phyloP scores from a whole-genome alignment of 2,113 vertebrate species.

The Bucco capensis region DNA sequence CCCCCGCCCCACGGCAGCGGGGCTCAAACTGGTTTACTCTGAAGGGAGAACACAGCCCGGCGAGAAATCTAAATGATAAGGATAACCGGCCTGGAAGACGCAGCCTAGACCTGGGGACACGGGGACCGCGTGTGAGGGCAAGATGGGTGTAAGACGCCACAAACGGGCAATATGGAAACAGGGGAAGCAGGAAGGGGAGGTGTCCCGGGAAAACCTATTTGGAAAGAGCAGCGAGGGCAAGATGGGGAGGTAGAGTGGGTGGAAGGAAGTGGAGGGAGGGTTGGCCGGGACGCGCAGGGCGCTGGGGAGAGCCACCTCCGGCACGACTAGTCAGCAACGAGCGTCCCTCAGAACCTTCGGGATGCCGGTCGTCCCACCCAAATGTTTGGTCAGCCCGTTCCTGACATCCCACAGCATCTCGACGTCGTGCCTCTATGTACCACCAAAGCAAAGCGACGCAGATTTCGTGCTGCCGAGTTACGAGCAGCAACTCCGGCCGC shows the following conservation, averaged over 20 bases:
- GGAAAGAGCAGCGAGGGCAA: background rate
- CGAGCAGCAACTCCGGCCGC: background rate
- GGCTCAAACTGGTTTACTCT: background rate
- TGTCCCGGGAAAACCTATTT: background rate
- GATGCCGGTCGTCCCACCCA: background rate
- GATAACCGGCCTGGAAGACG: background rate
- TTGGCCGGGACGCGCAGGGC: rapidly evolving
- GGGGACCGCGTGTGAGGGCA: background rate
- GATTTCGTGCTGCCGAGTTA: background rate
- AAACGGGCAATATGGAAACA: background rate
- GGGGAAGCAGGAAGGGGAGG: rapidly evolving
- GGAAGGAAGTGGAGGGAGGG: background rate
- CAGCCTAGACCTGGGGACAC: background rate
- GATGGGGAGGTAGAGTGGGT: background rate
- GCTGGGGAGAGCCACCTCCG: rapidly evolving
- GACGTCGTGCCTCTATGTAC: background rate
- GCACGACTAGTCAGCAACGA: background rate
- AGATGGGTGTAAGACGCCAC: background rate
- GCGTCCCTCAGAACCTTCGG: background rate
- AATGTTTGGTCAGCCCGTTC: background rate
- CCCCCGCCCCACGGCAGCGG: background rate
- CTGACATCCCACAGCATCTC: background rate
- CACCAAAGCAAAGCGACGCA: background rate
- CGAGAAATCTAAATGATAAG: background rate
- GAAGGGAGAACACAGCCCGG: background rate